A percentile compares a stretch with the other conserved stretches of the same genome.
phyloP scores from a whole-genome alignment of 2,797 vertebrate species.

The Neosalanx taihuensis region DNA sequence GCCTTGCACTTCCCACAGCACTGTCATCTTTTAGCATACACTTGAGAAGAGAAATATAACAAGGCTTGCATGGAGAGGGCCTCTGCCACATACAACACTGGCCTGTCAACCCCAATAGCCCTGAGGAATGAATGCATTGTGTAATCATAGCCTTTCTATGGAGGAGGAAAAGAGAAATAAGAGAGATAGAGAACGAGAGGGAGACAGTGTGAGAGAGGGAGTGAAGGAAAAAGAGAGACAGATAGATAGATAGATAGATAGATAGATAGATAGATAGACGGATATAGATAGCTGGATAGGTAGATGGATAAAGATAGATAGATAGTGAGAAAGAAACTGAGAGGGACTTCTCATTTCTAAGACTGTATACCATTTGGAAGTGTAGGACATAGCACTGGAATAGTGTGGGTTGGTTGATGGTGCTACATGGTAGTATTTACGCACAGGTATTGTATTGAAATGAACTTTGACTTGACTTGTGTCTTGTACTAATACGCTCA shows the following conservation, averaged over 20 bases:
- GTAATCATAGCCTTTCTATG: constrained; percentile 40
- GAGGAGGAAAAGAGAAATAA: constrained; percentile 30
- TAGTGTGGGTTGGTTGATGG: not conserved
- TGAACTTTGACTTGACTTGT: not conserved
- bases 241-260: not conserved
- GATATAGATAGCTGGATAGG: not conserved
- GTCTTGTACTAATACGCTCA: not conserved
- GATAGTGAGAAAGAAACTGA: not conserved
- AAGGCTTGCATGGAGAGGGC: constrained; percentile 2
- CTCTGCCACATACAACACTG: constrained; percentile 8
- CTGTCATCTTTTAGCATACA: constrained; percentile 16
- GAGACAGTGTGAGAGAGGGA: not conserved
- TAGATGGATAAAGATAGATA: not conserved
- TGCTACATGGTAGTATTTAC: constrained; percentile 1
- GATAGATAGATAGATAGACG: not conserved
- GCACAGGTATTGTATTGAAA: not conserved
- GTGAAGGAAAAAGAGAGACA: not conserved
- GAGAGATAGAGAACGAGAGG: not conserved
- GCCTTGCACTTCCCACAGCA: not conserved
- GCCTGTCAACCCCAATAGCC: constrained; percentile 15
- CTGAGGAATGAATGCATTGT: constrained; percentile 14
- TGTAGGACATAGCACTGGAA: not conserved
- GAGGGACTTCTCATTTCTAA: not conserved
- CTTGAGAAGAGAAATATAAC: constrained; percentile 18
- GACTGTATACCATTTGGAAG: not conserved